phyloP scores from a whole-genome alignment of 2,888 invertebrate species.

The Epirrita christyi region DNA sequence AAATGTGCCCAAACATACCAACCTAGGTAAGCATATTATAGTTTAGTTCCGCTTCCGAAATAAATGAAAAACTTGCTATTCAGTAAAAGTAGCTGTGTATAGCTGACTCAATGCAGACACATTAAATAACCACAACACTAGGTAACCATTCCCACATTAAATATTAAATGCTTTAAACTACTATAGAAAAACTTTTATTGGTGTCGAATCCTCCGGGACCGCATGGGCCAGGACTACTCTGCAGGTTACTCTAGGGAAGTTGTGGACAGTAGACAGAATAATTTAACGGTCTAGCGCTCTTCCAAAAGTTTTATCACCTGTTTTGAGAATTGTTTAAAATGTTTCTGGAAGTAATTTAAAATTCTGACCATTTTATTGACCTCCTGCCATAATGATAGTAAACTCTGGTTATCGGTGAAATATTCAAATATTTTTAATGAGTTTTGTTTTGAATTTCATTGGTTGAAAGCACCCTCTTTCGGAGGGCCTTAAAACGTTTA shows the following conservation, averaged over 20 bases:
- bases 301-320: slow-evolving; percentile 4
- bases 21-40: too few relatives aligned
- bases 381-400: too few relatives aligned
- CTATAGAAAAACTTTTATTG: slow-evolving; percentile 19
- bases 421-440: too few relatives aligned
- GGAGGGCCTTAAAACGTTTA: neutral
- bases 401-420: too few relatives aligned
- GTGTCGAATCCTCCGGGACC: slow-evolving; percentile 4
- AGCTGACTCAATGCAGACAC: slow-evolving; percentile 3
- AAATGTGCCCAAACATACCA: too few relatives aligned
- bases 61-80: too few relatives aligned
- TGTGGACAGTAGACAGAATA: slow-evolving; percentile 11
- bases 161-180: slow-evolving; percentile 6
- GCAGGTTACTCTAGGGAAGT: neutral
- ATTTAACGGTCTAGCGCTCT: slow-evolving; percentile 3
- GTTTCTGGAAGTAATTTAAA: too few relatives aligned
- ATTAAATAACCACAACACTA: slow-evolving; percentile 2
- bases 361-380: too few relatives aligned
- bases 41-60: too few relatives aligned
- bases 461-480: slow-evolving; percentile 10
- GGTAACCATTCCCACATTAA: slow-evolving; percentile 7
- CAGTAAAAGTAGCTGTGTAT: too few relatives aligned
- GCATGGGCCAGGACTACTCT: neutral
- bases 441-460: neutral
- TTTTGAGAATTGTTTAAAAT: too few relatives aligned